Conservation (phyloP, 2,797 vertebrate species). For the Taenioides sp. region DNA sequence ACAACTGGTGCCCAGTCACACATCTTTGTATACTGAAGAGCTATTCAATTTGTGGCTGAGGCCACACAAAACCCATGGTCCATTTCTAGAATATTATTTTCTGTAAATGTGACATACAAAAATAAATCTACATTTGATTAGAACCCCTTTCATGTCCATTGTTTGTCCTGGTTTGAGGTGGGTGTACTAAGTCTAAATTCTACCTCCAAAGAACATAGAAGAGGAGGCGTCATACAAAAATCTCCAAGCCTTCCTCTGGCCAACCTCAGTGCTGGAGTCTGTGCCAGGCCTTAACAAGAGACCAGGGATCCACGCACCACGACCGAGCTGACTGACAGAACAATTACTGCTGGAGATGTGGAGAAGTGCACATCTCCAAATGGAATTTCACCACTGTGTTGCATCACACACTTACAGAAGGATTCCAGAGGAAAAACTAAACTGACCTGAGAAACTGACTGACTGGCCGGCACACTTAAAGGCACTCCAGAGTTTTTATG, state of each 20-base stretch:
- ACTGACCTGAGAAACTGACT: slow-evolving; percentile 48
- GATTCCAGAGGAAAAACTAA: slow-evolving; percentile 73
- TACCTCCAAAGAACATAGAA: slow-evolving; percentile 21
- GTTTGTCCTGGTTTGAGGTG: neutral
- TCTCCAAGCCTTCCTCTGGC: slow-evolving; percentile 33
- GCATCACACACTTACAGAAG: slow-evolving; percentile 76
- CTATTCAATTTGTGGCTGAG: too few relatives aligned
- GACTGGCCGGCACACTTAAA: slow-evolving; percentile 49
- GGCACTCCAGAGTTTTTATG: slow-evolving; percentile 51
- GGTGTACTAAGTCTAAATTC: slow-evolving; percentile 12
- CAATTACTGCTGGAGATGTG: slow-evolving; percentile 86
- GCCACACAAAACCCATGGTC: too few relatives aligned
- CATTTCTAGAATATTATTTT: too few relatives aligned
- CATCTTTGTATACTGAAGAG: too few relatives aligned
- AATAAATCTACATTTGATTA: slow-evolving; percentile 26
- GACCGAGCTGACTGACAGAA: slow-evolving; percentile 82
- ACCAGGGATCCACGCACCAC: slow-evolving; percentile 68
- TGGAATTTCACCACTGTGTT: slow-evolving; percentile 81
- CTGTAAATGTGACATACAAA: too few relatives aligned
- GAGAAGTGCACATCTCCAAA: slow-evolving; percentile 82
- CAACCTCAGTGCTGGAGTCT: slow-evolving; percentile 50
- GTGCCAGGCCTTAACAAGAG: slow-evolving; percentile 73
- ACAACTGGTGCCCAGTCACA: too few relatives aligned
- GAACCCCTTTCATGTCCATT: slow-evolving; percentile 23
- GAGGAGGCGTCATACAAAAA: slow-evolving; percentile 27